Percentiles rank a stretch among this genome's conserved stretches.
These are phyloP conservation scores for Falco novaeseelandiae DNA, from an alignment of 2,797 vertebrate species.

Conservation along the genomic window DNA sequence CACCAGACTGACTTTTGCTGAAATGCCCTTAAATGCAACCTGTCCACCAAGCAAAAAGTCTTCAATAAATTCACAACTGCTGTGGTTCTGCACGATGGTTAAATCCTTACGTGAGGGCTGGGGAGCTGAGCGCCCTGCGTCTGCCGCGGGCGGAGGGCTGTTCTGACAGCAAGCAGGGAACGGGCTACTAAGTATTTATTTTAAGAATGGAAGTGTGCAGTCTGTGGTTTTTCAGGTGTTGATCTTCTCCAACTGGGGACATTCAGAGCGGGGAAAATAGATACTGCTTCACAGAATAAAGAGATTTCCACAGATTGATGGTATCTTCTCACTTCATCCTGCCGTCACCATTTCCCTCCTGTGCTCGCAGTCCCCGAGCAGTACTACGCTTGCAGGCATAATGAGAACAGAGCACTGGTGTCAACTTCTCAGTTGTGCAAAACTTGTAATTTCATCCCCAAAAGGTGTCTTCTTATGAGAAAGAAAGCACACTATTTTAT, in stretches of 20 bases:
- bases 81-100: neutral
- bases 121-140: rapidly evolving
- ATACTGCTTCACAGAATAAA: neutral
- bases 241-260: neutral
- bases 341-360: neutral
- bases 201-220: neutral
- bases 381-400: neutral
- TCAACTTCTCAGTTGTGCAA: neutral
- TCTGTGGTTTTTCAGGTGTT: neutral
- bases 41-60: neutral
- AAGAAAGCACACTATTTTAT: neutral
- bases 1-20: neutral
- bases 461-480: neutral
- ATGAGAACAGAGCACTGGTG: neutral
- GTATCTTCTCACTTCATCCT: neutral
- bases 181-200: neutral
- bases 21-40: neutral
- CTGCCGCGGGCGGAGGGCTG: neutral
- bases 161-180: neutral
- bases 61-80: neutral
- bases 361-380: neutral
- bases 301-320: neutral
- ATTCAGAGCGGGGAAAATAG: neutral
- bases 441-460: neutral
- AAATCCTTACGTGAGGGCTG: neutral